These are phyloP conservation scores for Kryphioiulus occultus DNA, from an alignment of 2,888 invertebrate genomes.

Conservation along the genomic window DNA sequence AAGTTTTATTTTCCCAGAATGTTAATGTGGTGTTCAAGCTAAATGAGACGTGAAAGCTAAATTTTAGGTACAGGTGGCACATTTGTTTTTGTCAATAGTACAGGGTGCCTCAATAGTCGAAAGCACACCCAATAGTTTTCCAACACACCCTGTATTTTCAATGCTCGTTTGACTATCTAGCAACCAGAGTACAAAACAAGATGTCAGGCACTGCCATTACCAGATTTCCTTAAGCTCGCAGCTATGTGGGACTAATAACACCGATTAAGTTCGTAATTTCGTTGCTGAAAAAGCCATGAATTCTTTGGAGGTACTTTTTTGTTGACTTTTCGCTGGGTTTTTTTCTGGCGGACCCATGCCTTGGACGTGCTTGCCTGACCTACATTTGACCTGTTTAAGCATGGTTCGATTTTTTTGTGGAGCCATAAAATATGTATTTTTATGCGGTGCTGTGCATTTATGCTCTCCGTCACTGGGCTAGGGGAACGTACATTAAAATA, in stretches of 20 bases:
- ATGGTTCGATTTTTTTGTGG: not conserved
- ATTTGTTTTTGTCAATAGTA: no score
- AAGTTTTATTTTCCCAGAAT: no score
- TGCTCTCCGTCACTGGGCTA: not conserved
- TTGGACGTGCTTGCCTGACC: not conserved
- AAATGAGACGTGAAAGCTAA: no score
- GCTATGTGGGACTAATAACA: not conserved
- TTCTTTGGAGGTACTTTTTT: not conserved
- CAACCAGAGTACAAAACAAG: not conserved
- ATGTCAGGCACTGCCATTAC: not conserved
- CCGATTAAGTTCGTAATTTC: not conserved
- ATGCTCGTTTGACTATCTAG: not conserved
- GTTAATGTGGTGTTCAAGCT: no score
- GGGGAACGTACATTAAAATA: not conserved
- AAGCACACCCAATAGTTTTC: no score
- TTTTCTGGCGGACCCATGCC: not conserved
- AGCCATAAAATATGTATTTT: not conserved
- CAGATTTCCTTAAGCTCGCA: conserved; percentile 3
- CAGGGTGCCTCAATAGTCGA: no score
- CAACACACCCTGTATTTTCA: not conserved
- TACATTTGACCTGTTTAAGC: not conserved
- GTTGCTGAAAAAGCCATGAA: not conserved
- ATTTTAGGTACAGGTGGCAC: no score
- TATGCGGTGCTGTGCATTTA: not conserved
- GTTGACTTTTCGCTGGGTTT: not conserved